phyloP scores from a whole-genome alignment of 2,113 vertebrate species.

The Egretta garzetta region DNA sequence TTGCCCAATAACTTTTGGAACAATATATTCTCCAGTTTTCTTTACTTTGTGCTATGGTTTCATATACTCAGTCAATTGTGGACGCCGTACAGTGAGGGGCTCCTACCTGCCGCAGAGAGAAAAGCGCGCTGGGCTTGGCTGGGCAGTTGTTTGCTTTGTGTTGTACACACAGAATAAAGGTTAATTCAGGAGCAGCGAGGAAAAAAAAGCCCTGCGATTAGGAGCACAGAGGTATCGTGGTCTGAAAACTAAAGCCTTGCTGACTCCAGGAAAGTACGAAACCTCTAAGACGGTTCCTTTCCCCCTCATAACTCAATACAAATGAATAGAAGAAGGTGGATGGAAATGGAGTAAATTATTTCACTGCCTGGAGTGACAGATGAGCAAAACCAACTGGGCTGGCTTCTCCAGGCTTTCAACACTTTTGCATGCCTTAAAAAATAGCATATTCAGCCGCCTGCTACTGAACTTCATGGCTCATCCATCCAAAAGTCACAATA shows the following conservation, averaged over 20 bases:
- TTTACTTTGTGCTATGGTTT: slow-evolving; percentile 36
- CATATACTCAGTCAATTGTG: background rate
- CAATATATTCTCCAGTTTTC: background rate
- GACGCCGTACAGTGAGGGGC: background rate
- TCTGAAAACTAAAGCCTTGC: background rate
- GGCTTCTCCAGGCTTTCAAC: background rate
- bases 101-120: background rate
- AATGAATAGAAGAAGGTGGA: background rate
- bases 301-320: background rate
- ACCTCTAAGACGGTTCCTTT: background rate
- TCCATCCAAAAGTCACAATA: background rate
- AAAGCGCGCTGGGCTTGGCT: background rate
- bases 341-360: slow-evolving; percentile 45
- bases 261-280: background rate
- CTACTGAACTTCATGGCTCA: background rate
- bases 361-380: background rate
- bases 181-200: slow-evolving; percentile 16
- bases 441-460: background rate
- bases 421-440: background rate
- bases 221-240: background rate
- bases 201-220: background rate
- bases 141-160: slow-evolving; percentile 52
- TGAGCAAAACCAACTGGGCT: background rate
- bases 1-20: slow-evolving; percentile 21
- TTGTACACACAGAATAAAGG: slow-evolving; percentile 25